phyloP scores from a whole-genome alignment of 2,888 invertebrate genomes.

The Erebia aethiops region DNA sequence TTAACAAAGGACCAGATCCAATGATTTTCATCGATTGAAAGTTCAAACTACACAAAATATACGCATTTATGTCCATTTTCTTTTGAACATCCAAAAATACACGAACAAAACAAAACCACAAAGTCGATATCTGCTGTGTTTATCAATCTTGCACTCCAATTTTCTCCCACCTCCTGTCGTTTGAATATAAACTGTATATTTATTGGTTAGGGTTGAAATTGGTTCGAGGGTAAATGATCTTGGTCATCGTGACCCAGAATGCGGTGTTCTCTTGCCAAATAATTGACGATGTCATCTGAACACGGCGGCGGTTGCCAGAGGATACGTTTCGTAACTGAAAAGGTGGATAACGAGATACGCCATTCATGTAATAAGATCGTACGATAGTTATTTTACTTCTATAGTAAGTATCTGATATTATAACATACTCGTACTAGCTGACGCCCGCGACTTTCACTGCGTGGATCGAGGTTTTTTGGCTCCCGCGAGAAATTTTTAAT shows the following conservation, averaged over 20 bases:
- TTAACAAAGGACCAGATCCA: not conserved
- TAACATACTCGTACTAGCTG: too few relatives aligned
- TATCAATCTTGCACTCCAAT: conserved; percentile 27
- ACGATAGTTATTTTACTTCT: conserved; percentile 6
- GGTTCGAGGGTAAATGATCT: conserved; percentile 23
- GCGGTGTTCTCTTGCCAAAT: conserved; percentile 73
- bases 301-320: conserved; percentile 63
- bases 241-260: conserved; percentile 70
- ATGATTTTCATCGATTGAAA: conserved; percentile 2
- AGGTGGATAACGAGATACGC: conserved; percentile 30
- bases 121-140: conserved; percentile 32
- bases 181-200: conserved; percentile 28
- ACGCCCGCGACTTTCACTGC: too few relatives aligned
- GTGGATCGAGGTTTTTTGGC: too few relatives aligned
- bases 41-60: not conserved
- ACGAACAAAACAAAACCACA: conserved; percentile 19
- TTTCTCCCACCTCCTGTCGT: not conserved
- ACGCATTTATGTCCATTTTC: conserved; percentile 13
- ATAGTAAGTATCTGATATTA: not conserved
- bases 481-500: too few relatives aligned
- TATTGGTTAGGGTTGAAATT: conserved; percentile 27
- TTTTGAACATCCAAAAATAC: conserved; percentile 23
- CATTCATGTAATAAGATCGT: conserved; percentile 24
- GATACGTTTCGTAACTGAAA: conserved; percentile 71
- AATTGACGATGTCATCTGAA: conserved; percentile 75